Conservation (phyloP, 2,888 invertebrate species). For the Gasteruption jaculator region DNA sequence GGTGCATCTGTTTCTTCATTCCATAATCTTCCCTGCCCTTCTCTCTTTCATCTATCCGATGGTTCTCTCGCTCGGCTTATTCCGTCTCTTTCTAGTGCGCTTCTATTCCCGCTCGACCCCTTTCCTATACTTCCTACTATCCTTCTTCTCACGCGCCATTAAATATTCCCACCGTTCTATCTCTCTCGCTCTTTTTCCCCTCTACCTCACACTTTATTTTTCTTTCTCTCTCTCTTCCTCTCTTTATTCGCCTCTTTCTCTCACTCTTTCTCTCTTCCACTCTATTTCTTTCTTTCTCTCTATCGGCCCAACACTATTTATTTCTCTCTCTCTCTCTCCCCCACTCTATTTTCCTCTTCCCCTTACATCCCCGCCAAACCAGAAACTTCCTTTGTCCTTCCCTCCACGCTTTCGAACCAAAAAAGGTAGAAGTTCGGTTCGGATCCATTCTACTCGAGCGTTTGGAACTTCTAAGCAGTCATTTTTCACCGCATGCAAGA, state of each 20-base stretch:
- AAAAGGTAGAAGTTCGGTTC: too few species aligned
- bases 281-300: neutral
- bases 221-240: neutral
- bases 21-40: conserved; percentile 13
- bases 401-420: too few species aligned
- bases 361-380: too few species aligned
- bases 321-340: neutral
- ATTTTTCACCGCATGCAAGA: too few species aligned
- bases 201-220: neutral
- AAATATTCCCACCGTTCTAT: neutral
- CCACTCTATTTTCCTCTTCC: neutral
- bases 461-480: too few species aligned
- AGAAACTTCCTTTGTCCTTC: neutral
- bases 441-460: too few species aligned
- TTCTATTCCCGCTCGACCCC: conserved; percentile 40
- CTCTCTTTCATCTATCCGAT: conserved; percentile 15
- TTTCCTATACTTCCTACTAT: neutral
- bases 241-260: neutral
- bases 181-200: neutral
- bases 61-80: conserved; percentile 4
- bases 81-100: conserved; percentile 33
- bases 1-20: conserved; percentile 8
- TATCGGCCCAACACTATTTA: neutral
- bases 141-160: conserved; percentile 1
- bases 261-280: conserved; percentile 5